Evolutionary conservation across 2,888 invertebrate species (phyloP).

Genomic region (Arenicola marina): DNA sequence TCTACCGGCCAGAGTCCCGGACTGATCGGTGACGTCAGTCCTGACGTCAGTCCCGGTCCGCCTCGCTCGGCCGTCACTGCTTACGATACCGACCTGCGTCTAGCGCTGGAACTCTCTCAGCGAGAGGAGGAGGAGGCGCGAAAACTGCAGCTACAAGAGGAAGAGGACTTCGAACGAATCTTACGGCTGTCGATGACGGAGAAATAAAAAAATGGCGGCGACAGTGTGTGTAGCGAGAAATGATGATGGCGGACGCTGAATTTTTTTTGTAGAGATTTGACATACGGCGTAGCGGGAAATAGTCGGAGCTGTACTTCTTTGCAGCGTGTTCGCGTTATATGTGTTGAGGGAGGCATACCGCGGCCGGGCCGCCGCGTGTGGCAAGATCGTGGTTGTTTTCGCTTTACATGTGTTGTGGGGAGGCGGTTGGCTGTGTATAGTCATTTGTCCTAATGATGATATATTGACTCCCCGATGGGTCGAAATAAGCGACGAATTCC

Average conservation of each 20-base stretch:
- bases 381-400: not conserved
- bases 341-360: not conserved
- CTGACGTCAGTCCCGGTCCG: too few relatives aligned
- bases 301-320: not conserved
- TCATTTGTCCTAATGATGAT: too few relatives aligned
- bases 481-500: too few relatives aligned
- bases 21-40: too few relatives aligned
- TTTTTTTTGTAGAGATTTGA: not conserved
- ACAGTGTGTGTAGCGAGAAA: too few relatives aligned
- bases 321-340: not conserved
- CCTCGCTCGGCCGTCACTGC: too few relatives aligned
- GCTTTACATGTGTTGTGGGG: too few relatives aligned
- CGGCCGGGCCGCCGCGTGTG: not conserved
- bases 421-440: too few relatives aligned
- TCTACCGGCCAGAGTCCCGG: not conserved
- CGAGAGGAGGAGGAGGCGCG: not conserved
- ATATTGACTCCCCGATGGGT: too few relatives aligned
- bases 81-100: not conserved
- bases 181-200: not conserved
- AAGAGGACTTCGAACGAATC: not conserved
- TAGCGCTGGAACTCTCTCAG: not conserved
- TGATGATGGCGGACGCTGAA: too few relatives aligned
- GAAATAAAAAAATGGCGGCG: not conserved
- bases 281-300: not conserved
- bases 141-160: not conserved